phyloP scores from a whole-genome alignment of 2,113 vertebrate species.

The Proterorhinus semilunaris region DNA sequence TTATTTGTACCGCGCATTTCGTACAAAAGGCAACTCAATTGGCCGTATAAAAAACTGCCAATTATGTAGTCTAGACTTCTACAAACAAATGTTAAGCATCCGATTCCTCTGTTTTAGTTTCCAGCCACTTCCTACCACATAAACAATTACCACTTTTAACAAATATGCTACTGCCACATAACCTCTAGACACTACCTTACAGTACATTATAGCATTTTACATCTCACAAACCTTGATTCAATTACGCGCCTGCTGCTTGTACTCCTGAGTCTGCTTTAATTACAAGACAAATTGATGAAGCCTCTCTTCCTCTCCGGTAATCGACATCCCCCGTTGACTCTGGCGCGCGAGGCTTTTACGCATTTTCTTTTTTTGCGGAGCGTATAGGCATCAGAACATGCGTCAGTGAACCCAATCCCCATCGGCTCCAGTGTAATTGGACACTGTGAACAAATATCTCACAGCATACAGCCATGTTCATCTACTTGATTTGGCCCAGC shows the following conservation, averaged over 20 bases:
- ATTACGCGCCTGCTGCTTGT: slow-evolving; percentile 6
- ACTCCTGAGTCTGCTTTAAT: slow-evolving; percentile 31
- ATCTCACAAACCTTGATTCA: not conserved
- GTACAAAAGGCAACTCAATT: no score
- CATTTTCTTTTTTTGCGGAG: slow-evolving; percentile 22
- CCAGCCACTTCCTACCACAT: not conserved
- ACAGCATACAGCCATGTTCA: not conserved
- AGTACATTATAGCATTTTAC: not conserved
- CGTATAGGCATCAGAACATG: slow-evolving; percentile 32
- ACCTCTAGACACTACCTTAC: not conserved
- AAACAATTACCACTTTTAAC: not conserved
- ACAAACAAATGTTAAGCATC: no score
- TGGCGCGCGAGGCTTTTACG: slow-evolving; percentile 26
- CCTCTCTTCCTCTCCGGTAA: slow-evolving; percentile 18
- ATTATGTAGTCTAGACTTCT: no score
- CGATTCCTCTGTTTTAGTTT: no score
- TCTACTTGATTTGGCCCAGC: not conserved
- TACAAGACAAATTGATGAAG: slow-evolving; percentile 48
- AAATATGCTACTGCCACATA: not conserved
- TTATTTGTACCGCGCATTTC: no score
- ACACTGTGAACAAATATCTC: slow-evolving; percentile 5
- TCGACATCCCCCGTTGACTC: slow-evolving; percentile 45
- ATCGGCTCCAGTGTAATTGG: slow-evolving; percentile 18
- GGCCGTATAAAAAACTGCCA: no score
- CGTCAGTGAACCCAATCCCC: slow-evolving; percentile 6